Evolutionary conservation across 2,888 invertebrate genomes (phyloP), one percentile per base, ranked within the genome.

Genomic region (Apotomis betuletana): DNA sequence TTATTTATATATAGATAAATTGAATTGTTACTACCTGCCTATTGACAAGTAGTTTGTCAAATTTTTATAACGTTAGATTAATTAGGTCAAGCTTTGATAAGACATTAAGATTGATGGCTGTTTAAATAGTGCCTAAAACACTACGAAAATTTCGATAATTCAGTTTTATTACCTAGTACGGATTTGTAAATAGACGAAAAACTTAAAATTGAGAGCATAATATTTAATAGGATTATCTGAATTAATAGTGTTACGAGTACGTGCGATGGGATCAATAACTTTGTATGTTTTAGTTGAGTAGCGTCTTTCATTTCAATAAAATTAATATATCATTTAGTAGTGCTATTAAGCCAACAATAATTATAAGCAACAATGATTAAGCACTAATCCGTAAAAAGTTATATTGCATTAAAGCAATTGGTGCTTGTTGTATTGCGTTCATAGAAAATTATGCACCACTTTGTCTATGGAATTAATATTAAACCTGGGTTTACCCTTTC

Each of bases 91-190:
- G 92, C 92, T 92, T 93, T 88, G 88, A 87, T 91, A 91, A 92
- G 88, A 90, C 77, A 89, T 92, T 83, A 92, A 92, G 90, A 93
- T 92, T 93, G 92, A 93, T 93, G 93, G 93, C 93, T 93, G 93
- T 93, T 91, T 92, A 91, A 91, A 92, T 92, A 93, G 93, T 93
- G 92, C 93, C 93, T 93, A 93, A 92, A 91, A 91, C 91, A 92
- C 91, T 92, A 92, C 90, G 91, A 92, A 87, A 91, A 89, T 90
- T 92, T 92, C 91, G 91, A 90, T 90, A 90, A 89, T 89, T 91
- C 90, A 86, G 90, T 90, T 92, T 92, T 91, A 90, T 87, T 90
- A 89, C 85, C 87, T 86, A 83, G 87, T 87, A 90, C 86, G 80
- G 87, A 88, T 81, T 80, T 90, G 90, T 90, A 91, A 87, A 91